Evolutionary conservation across 2,888 invertebrate genomes (phyloP).

Genomic region (Nymphalis urticae): DNA sequence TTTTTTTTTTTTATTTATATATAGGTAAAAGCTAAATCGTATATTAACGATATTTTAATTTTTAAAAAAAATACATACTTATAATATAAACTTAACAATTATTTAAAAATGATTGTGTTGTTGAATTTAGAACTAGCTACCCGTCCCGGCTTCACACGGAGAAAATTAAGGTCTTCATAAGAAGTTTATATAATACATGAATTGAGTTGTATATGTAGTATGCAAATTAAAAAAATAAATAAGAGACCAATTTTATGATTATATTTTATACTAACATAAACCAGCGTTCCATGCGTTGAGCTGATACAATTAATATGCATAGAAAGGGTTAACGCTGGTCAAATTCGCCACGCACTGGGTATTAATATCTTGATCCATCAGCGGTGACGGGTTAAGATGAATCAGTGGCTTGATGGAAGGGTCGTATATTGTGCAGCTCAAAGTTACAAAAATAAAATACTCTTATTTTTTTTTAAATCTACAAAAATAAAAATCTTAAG

Average conservation of each 20-base stretch:
- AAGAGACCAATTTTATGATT: too few relatives aligned
- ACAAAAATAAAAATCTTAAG: neutral
- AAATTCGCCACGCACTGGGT: constrained; percentile 77
- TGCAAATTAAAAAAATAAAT: too few relatives aligned
- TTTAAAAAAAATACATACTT: too few relatives aligned
- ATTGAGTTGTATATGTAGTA: too few relatives aligned
- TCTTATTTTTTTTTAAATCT: neutral
- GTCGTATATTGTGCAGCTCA: constrained; percentile 52
- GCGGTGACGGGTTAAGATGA: constrained; percentile 76
- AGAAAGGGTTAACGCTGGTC: constrained; percentile 71
- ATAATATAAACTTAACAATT: too few relatives aligned
- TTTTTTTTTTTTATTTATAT: neutral
- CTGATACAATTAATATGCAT: constrained; percentile 46
- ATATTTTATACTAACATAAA: constrained; percentile 21
- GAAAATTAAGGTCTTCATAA: too few relatives aligned
- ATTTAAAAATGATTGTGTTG: too few relatives aligned
- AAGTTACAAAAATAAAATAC: constrained; percentile 42
- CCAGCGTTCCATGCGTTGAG: constrained; percentile 31
- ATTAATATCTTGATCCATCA: constrained; percentile 82
- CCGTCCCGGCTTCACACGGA: too few relatives aligned
- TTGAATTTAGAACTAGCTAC: too few relatives aligned
- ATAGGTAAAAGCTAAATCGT: neutral
- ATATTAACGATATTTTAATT: too few relatives aligned
- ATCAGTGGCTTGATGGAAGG: constrained; percentile 63
- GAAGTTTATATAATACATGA: too few relatives aligned